A percentile compares a stretch with the other conserved stretches of the same genome.
Conservation (phyloP, 2,797 vertebrate genomes). For the Lerista edwardsae region DNA sequence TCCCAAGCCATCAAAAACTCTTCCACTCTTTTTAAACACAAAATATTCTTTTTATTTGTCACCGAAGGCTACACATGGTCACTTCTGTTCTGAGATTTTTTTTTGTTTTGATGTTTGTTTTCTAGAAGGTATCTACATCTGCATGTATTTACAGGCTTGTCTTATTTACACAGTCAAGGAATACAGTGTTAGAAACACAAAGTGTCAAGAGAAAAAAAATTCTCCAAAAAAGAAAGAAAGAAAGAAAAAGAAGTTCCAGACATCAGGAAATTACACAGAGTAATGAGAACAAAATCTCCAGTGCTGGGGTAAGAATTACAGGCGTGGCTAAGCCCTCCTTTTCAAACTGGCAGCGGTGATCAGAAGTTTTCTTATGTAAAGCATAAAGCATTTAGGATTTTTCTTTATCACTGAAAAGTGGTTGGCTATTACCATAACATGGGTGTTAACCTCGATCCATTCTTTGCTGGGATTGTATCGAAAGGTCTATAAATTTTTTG, state of each 20-base stretch:
- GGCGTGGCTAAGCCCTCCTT: conserved; percentile 82
- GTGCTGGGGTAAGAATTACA: conserved; percentile 85
- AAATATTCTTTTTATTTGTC: conserved; percentile 87
- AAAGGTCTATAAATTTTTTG: conserved; percentile 30
- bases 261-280: conserved; percentile 84
- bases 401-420: conserved; percentile 54
- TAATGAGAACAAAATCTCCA: conserved; percentile 85
- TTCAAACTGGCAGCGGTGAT: conserved; percentile 56
- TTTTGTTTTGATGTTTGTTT: conserved; percentile 81
- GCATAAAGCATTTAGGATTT: conserved; percentile 67
- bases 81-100: conserved; percentile 81
- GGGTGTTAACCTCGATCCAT: conserved; percentile 24
- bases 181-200: conserved; percentile 94
- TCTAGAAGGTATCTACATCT: conserved; percentile 98
- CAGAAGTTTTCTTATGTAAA: conserved; percentile 72
- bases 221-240: conserved; percentile 79
- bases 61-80: conserved; percentile 96
- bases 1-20: background rate
- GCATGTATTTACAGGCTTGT: conserved; percentile 95
- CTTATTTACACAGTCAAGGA: conserved; percentile 94
- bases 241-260: conserved; percentile 84
- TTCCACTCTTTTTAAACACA: conserved; percentile 77
- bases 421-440: conserved; percentile 48
- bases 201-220: conserved; percentile 86
- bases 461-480: conserved; percentile 46